Percentiles rank a stretch among this genome's conserved stretches.
These are phyloP conservation scores for Climacteris rufus DNA, from an alignment of 2,113 vertebrate species.

Conservation along the genomic window DNA sequence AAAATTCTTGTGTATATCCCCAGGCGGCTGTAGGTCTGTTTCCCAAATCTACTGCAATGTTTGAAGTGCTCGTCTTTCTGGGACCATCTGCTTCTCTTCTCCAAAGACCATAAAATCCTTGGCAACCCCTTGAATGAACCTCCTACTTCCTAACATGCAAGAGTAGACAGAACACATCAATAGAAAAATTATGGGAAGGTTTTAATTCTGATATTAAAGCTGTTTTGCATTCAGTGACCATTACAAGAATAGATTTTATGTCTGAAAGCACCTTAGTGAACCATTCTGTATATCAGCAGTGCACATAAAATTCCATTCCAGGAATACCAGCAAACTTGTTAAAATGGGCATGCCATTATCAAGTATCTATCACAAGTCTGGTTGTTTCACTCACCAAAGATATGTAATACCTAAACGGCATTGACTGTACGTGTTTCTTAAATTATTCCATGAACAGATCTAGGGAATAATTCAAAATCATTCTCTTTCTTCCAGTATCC, in stretches of 20 bases:
- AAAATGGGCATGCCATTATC: not conserved
- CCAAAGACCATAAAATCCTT: conserved; percentile 36
- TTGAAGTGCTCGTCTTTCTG: not conserved
- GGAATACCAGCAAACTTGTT: not conserved
- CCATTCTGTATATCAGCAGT: not conserved
- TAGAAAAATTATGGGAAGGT: not conserved
- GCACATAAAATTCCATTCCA: not conserved
- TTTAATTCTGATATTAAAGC: not conserved
- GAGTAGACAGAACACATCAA: not conserved
- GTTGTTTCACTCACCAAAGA: not conserved
- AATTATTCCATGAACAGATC: not conserved
- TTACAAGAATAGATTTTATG: not conserved
- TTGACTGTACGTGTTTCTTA: not conserved
- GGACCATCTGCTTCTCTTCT: conserved; percentile 43
- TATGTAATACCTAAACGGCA: not conserved
- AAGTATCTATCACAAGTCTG: not conserved
- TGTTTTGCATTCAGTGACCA: not conserved
- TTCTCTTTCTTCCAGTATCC: not conserved
- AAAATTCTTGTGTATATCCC: conserved; percentile 30
- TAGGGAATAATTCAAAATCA: not conserved
- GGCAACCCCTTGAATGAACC: not conserved
- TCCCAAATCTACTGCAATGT: not conserved
- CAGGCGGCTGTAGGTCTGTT: conserved; percentile 39
- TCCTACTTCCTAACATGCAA: not conserved
- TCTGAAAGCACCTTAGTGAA: not conserved